Percentiles rank a stretch among this genome's conserved stretches.
These are phyloP conservation scores for Lepidostoma basale DNA, from an alignment of 1,140 invertebrate species.

Conservation along the genomic window DNA sequence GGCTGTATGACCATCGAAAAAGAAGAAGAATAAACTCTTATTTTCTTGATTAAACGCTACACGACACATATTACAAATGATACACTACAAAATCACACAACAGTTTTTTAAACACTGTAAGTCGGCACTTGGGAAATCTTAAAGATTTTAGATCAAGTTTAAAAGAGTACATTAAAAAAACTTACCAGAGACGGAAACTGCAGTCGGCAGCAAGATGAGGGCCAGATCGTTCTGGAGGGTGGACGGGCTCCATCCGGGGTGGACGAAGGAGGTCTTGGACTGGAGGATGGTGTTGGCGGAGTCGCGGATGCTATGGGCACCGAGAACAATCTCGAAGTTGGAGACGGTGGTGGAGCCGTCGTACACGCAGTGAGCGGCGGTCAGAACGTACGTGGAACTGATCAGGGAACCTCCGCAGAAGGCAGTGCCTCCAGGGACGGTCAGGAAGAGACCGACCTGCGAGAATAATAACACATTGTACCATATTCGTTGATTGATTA, in stretches of 20 bases:
- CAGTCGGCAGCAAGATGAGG: conserved; percentile 58
- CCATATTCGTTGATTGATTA: too few relatives aligned
- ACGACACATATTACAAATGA: too few relatives aligned
- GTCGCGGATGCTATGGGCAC: conserved; percentile 59
- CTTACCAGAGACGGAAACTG: conserved; percentile 59
- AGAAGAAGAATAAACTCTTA: too few relatives aligned
- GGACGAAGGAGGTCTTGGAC: conserved; percentile 55
- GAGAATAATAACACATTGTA: not conserved
- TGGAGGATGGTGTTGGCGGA: conserved; percentile 51
- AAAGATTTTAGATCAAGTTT: not conserved
- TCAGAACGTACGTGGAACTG: conserved; percentile 61
- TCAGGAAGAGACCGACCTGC: conserved; percentile 41
- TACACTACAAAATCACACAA: not conserved
- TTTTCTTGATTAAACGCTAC: too few relatives aligned
- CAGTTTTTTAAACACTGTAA: not conserved
- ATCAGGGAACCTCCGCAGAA: conserved; percentile 69
- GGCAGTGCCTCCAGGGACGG: conserved; percentile 49
- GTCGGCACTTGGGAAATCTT: not conserved
- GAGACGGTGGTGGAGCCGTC: conserved; percentile 37
- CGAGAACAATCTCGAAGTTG: conserved; percentile 52
- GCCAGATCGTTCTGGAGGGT: conserved; percentile 63
- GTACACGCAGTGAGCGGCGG: conserved; percentile 65
- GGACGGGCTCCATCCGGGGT: conserved; percentile 56
- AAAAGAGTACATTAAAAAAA: not conserved
- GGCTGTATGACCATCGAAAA: too few relatives aligned